phyloP scores from a whole-genome alignment of 2,113 vertebrate genomes.

The Manacus vitellinus region DNA sequence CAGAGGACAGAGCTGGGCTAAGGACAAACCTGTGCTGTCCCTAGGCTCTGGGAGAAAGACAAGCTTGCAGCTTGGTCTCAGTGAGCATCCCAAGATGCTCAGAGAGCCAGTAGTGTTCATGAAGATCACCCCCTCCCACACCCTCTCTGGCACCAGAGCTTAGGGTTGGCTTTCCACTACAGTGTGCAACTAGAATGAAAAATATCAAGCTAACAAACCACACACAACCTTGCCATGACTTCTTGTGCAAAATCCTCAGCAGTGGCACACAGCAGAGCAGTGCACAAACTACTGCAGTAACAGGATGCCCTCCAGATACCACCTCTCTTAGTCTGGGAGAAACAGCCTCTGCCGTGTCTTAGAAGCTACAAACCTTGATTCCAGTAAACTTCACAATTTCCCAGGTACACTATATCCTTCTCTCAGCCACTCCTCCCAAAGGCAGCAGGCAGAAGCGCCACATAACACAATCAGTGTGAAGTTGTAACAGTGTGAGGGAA shows the following conservation, averaged over 20 bases:
- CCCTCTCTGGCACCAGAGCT: background rate
- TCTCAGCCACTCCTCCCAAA: constrained; percentile 7
- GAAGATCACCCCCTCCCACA: rapidly evolving
- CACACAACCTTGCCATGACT: background rate
- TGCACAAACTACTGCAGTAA: background rate
- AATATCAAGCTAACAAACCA: background rate
- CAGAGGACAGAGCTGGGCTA: background rate
- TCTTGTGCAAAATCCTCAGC: background rate
- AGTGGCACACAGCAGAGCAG: background rate
- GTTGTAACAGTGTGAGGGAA: constrained; percentile 41
- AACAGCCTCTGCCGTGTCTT: background rate
- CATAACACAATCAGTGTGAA: background rate
- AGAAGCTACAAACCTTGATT: background rate
- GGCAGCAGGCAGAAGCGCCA: background rate
- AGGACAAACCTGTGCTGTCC: background rate
- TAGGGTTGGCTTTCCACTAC: background rate
- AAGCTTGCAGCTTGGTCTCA: rapidly evolving
- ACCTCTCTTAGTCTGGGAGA: background rate
- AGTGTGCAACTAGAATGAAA: background rate
- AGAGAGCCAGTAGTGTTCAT: background rate
- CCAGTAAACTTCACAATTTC: background rate
- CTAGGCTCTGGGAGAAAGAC: background rate
- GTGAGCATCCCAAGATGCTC: background rate
- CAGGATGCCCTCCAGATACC: background rate
- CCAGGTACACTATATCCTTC: background rate